Percentiles rank a stretch among this genome's conserved stretches.
Conservation (phyloP, 1,140 invertebrate genomes). For the Lethrus apterus region DNA sequence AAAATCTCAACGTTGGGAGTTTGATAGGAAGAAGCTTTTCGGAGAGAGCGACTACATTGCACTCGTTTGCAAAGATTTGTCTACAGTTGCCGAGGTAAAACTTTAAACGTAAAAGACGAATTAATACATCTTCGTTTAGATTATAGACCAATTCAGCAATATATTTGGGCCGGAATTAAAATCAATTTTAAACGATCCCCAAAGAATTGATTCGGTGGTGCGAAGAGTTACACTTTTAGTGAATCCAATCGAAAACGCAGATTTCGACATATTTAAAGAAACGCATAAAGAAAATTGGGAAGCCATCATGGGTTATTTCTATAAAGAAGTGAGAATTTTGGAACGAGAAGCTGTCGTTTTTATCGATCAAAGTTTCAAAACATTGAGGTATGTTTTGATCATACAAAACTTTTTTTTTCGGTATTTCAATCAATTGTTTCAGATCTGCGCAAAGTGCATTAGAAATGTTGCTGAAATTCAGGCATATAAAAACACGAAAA, state of each 20-base stretch:
- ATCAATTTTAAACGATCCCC: constrained; percentile 74
- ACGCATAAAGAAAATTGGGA: constrained; percentile 77
- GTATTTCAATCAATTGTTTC: constrained; percentile 17
- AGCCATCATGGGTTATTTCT: constrained; percentile 66
- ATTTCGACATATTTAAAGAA: constrained; percentile 73
- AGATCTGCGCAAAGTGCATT: constrained; percentile 74
- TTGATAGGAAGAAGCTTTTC: constrained; percentile 73
- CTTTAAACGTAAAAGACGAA: neutral
- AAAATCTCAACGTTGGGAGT: constrained; percentile 82
- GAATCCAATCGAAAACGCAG: constrained; percentile 62
- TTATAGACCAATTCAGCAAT: constrained; percentile 79
- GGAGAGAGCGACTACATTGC: constrained; percentile 76
- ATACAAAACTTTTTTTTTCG: neutral
- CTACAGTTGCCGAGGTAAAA: constrained; percentile 60
- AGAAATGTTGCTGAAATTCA: constrained; percentile 71
- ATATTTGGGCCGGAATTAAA: constrained; percentile 82
- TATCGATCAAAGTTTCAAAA: constrained; percentile 78
- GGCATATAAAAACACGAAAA: constrained; percentile 65
- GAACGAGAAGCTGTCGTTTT: constrained; percentile 78
- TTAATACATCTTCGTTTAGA: constrained; percentile 37
- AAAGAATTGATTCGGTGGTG: constrained; percentile 73
- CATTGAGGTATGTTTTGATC: constrained; percentile 46
- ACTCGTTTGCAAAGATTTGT: constrained; percentile 67
- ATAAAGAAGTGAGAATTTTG: constrained; percentile 61
- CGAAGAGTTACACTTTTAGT: constrained; percentile 65